Evolutionary conservation across 2,888 invertebrate genomes (phyloP).

Genomic region (Pollenia griseotomentosa): DNA sequence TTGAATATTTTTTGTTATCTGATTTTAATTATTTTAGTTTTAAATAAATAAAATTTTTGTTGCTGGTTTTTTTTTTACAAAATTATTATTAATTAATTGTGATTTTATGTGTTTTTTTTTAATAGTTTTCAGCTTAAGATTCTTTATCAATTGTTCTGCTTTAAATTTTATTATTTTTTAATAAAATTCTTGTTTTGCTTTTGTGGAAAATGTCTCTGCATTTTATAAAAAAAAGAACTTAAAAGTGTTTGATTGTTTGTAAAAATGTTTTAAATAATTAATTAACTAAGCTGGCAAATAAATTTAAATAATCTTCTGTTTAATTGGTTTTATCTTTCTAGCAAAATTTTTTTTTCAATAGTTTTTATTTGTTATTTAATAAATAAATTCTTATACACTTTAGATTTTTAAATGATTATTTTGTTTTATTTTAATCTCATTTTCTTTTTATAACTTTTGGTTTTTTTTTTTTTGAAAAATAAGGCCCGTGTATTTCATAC

Average conservation of each 20-base stretch:
- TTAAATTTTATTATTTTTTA: background rate
- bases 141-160: slow-evolving; percentile 41
- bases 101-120: slow-evolving; percentile 8
- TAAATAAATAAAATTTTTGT: slow-evolving; percentile 19
- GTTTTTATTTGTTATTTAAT: slow-evolving; percentile 31
- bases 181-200: background rate
- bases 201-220: background rate
- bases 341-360: background rate
- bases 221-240: slow-evolving; percentile 13
- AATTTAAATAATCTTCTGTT: slow-evolving; percentile 14
- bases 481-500: slow-evolving; percentile 81
- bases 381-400: slow-evolving; percentile 70
- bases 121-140: slow-evolving; percentile 62
- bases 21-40: slow-evolving; percentile 9
- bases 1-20: slow-evolving; percentile 18
- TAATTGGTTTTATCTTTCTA: slow-evolving; percentile 6
- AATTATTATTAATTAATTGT: slow-evolving; percentile 18
- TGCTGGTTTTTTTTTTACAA: slow-evolving; percentile 41
- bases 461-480: slow-evolving; percentile 76
- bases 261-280: background rate
- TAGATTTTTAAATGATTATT: slow-evolving; percentile 45
- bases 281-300: slow-evolving; percentile 38
- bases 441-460: slow-evolving; percentile 48
- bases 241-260: background rate
- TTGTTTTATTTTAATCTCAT: slow-evolving; percentile 35